Evolutionary conservation across 2,113 vertebrate genomes (phyloP), one percentile per base, ranked within the genome.

Genomic region (Paralichthys olivaceus): DNA sequence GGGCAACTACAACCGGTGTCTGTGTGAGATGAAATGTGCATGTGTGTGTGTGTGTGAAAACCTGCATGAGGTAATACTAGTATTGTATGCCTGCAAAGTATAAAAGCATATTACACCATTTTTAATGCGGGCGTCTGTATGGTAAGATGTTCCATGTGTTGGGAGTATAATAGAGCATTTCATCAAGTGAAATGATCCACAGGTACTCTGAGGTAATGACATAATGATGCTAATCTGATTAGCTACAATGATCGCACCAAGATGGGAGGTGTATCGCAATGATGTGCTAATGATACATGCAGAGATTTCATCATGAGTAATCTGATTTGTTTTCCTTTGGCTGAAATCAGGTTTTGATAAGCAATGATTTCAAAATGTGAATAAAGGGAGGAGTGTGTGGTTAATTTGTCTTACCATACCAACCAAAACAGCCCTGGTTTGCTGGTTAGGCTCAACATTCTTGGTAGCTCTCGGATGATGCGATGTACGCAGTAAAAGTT

Each of bases 161-260:
- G 47, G 60, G 68, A 80, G 73, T 65, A 83, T 72, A 45, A 59
- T 62, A 40, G 23, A 75, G 25, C 59, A 66, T 84, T 72, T 79
- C 66, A 77, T 85, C 49, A 43, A 59, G 53, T 72, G 53, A 59
- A 81, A 73, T 76, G 62, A 81, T 79, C 80, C 81, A 57, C 77
- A 86, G 87, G 88, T 87, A 83, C 62, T 64, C 58, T 88, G 85
- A 91, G 28, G 87, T 87, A 79, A 84, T 84, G 79, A 76, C 82
- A 75, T 40, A 55, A 34, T 63, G 63, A 84, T 63, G 69, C 84
- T 83, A 69, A 78, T 87, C 74, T 74, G 75, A 87, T 90, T 77
- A 87, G 61, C 53, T 26, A 5, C 61, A 67, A 77, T 79, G 66
- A 79, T 72, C 47, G 64, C 65, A 69, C n/a, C 9, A 26, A 66